These are phyloP conservation scores for Circaetus cinerascens DNA, from an alignment of 2,113 vertebrate species.

Conservation along the genomic window DNA sequence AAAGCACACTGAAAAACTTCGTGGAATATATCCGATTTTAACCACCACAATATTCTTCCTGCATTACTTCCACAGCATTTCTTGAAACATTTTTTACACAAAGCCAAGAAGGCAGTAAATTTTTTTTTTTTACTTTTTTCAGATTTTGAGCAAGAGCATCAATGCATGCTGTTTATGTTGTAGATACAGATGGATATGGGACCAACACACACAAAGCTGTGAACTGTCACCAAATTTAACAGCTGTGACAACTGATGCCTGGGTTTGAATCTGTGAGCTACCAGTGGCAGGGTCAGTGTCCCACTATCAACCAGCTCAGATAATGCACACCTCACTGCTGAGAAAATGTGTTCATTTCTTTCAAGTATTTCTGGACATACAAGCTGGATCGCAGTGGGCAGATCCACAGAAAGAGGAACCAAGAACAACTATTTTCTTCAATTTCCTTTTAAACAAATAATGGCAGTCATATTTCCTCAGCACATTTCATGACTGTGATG, in stretches of 20 bases:
- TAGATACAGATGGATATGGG: background rate
- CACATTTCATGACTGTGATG: fast-evolving
- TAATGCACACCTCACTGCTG: background rate
- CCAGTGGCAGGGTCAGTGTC: background rate
- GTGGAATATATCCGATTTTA: background rate
- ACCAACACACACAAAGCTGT: background rate
- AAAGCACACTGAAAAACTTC: background rate
- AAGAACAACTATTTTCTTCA: background rate
- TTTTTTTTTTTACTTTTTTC: background rate
- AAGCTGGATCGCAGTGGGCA: background rate
- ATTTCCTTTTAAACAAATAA: background rate
- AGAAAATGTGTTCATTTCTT: fast-evolving
- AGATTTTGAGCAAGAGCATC: background rate
- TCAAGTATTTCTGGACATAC: background rate
- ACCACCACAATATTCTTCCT: background rate
- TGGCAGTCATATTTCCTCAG: background rate
- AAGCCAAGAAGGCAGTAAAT: background rate
- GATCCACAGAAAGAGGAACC: background rate
- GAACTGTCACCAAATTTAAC: background rate
- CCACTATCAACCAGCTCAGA: background rate
- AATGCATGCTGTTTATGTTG: background rate
- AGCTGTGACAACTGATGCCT: background rate
- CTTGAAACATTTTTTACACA: background rate
- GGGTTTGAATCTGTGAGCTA: background rate
- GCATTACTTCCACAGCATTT: background rate